These are phyloP conservation scores for Branchipolynoe longqiensis DNA, from an alignment of 2,888 invertebrate species.

Conservation along the genomic window DNA sequence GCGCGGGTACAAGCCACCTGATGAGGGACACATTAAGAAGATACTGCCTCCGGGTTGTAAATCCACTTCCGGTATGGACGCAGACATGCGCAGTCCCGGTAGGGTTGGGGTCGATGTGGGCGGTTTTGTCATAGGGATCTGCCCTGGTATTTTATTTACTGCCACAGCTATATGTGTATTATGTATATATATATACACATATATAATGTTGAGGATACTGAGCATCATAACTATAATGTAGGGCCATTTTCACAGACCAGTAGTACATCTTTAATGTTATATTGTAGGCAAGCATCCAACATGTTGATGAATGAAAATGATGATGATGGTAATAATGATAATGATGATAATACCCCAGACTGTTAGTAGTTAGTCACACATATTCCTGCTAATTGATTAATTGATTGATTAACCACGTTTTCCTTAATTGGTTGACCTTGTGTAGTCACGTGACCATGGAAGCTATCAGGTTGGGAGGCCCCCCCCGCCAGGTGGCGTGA, in stretches of 20 bases:
- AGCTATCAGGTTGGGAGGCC: neutral
- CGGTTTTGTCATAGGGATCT: too few relatives aligned
- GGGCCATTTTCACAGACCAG: constrained; percentile 26
- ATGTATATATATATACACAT: too few relatives aligned
- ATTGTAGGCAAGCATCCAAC: constrained; percentile 48
- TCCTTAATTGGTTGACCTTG: constrained; percentile 29
- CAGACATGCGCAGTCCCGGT: too few relatives aligned
- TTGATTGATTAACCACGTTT: constrained; percentile 22
- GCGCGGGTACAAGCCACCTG: too few relatives aligned
- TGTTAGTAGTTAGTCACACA: constrained; percentile 40
- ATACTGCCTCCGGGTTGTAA: too few relatives aligned
- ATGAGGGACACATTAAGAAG: too few relatives aligned
- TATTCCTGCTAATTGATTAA: constrained; percentile 51
- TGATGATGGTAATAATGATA: too few relatives aligned
- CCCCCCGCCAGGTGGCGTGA: constrained; percentile 8
- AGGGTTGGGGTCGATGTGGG: too few relatives aligned
- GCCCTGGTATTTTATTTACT: neutral
- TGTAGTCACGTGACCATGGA: constrained; percentile 31
- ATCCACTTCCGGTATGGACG: too few relatives aligned
- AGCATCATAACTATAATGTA: too few relatives aligned
- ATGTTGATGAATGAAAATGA: too few relatives aligned
- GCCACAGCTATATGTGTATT: constrained; percentile 2
- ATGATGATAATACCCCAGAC: neutral
- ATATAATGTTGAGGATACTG: too few relatives aligned
- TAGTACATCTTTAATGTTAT: constrained; percentile 52